phyloP scores from a whole-genome alignment of 2,888 invertebrate species.

The Aricia artaxerxes region DNA sequence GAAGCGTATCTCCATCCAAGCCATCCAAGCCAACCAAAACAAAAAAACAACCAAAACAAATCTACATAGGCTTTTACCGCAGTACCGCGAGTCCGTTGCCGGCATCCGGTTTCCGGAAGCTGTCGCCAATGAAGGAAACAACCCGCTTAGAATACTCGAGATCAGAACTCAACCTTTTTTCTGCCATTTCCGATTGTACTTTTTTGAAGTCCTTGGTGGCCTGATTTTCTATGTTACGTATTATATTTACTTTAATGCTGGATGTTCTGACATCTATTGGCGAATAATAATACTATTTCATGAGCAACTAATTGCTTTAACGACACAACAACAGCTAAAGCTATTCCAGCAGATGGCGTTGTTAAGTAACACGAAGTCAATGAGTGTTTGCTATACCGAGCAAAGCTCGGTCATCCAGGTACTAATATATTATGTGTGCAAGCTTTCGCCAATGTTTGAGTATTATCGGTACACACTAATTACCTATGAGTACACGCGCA shows the following conservation, averaged over 20 bases:
- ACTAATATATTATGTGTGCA: too few relatives aligned
- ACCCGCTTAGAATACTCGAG: slow-evolving; percentile 30
- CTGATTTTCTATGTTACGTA: background rate
- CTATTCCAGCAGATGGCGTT: too few relatives aligned
- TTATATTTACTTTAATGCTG: background rate
- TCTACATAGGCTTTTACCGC: background rate
- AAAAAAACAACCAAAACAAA: background rate
- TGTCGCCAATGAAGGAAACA: slow-evolving; percentile 31
- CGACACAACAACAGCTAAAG: too few relatives aligned
- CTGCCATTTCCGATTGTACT: background rate
- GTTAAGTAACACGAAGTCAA: too few relatives aligned
- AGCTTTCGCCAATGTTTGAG: too few relatives aligned
- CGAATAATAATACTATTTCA: too few relatives aligned
- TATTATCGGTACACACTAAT: too few relatives aligned
- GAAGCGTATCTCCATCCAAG: background rate
- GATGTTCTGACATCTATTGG: too few relatives aligned
- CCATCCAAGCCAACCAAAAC: background rate
- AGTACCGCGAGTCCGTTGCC: slow-evolving; percentile 10
- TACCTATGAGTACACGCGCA: too few relatives aligned
- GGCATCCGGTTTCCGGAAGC: slow-evolving; percentile 29
- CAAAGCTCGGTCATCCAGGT: too few relatives aligned
- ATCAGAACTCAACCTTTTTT: slow-evolving; percentile 12
- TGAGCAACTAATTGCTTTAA: too few relatives aligned
- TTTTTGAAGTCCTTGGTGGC: background rate
- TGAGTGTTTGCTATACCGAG: too few relatives aligned